Evolutionary conservation across 2,113 vertebrate genomes (phyloP), one percentile per base, ranked within the genome.

Genomic region (Thermophis baileyi): DNA sequence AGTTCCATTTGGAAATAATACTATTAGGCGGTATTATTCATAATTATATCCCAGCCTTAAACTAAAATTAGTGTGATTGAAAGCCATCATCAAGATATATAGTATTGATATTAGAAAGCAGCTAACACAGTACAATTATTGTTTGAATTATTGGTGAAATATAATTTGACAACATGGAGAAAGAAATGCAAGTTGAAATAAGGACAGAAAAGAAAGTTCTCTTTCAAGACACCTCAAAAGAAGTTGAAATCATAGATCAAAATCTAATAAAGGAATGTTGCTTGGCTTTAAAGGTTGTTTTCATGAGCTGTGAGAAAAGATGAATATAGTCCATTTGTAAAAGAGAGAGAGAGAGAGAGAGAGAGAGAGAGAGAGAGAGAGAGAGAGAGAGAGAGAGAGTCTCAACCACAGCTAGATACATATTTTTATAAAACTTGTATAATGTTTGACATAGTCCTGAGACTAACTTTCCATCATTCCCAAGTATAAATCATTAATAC

Each of bases 61-160:
- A 44, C 18, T 40, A 81, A 44, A 81, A 81, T 81, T 40, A 81
- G 6, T 81, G 74, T 81, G 74, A 44, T 81, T 81, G 74, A 81
- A 81, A 81, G 35, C 7, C 35, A 81, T 81, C 69, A 81, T 20
- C 14, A 35, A 81, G 35, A 40, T 81, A 81, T 18, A 40, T 40
- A 81, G 18, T 54, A 53, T 93, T 93, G 92, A 63, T 89, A 88
- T 85, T 88, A 24, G 0, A 57, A 95, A 95, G 35, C 95, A 91
- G 81, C 93, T 96, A 95, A 94, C 89, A 96, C 95, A 96, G 95
- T 92, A 92, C 94, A 96, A 94, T 5, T 30, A 30, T 44, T 93
- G 18, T 81, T 96, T 90, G 94, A 85, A 95, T 88, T 94, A 92
- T 95, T 86, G 94, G 90, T 94, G 91, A 94, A 94, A 95, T 87